Percentiles rank a stretch among this genome's conserved stretches.
phyloP scores from a whole-genome alignment of 1,140 invertebrate genomes.

The Acromyrmex charruanus region DNA sequence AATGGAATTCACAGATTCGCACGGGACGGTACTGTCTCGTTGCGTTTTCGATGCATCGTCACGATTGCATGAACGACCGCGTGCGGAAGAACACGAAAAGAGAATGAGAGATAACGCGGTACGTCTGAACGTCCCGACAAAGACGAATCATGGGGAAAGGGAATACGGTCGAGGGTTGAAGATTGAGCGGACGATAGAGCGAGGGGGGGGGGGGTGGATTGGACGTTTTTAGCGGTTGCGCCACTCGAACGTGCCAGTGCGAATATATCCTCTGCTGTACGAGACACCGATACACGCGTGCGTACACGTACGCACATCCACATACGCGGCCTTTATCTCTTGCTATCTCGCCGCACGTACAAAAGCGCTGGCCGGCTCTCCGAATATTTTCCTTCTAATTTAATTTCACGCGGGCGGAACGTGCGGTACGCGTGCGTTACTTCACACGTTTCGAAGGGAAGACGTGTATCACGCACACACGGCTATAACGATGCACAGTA shows the following conservation, averaged over 20 bases:
- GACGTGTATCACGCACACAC: slow-evolving; percentile 13
- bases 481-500: slow-evolving; percentile 60
- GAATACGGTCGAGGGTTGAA: slow-evolving; percentile 58
- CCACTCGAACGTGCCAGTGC: slow-evolving; percentile 74
- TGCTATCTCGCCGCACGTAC: slow-evolving; percentile 65
- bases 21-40: not conserved
- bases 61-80: slow-evolving; percentile 21
- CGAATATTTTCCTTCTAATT: slow-evolving; percentile 77
- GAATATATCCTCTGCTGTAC: slow-evolving; percentile 67
- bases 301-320: not conserved
- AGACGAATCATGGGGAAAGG: slow-evolving; percentile 49
- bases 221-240: slow-evolving; percentile 76
- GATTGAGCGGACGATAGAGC: slow-evolving; percentile 53
- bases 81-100: slow-evolving; percentile 11
- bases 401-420: slow-evolving; percentile 70
- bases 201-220: slow-evolving; percentile 40
- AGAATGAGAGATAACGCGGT: slow-evolving; percentile 43
- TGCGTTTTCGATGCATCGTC: not conserved
- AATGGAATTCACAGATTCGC: not conserved
- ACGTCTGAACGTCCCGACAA: slow-evolving; percentile 64
- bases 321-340: slow-evolving; percentile 62
- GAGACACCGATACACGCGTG: slow-evolving; percentile 19
- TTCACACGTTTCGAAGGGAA: slow-evolving; percentile 59
- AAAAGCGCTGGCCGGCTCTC: slow-evolving; percentile 70
- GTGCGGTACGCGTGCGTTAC: slow-evolving; percentile 60